Conservation (phyloP, 2,113 vertebrate genomes). For the Melanotaenia duboulayi region DNA sequence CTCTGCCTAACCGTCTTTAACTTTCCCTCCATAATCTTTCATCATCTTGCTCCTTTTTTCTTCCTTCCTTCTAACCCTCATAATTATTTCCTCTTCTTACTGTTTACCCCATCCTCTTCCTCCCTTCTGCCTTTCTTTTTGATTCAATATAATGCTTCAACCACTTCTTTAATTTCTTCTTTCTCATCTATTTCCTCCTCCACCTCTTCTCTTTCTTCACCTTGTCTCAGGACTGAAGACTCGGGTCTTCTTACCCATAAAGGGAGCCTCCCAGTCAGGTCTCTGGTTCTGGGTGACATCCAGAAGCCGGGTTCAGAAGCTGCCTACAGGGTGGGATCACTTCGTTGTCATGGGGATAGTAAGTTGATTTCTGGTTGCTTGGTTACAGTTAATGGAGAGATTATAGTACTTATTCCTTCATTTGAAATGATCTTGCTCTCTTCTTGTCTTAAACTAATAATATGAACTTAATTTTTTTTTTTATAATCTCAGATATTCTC, state of each 20-base stretch:
- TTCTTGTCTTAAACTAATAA: too few relatives aligned
- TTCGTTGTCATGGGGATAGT: constrained; percentile 90
- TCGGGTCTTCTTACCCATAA: constrained; percentile 90
- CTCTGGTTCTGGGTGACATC: constrained; percentile 90
- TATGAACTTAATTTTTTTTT: too few relatives aligned
- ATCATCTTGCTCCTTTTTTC: not conserved
- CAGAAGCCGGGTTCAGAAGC: constrained; percentile 89
- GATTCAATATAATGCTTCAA: too few relatives aligned
- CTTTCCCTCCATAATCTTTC: too few relatives aligned
- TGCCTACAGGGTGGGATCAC: constrained; percentile 89
- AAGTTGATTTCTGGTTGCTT: constrained; percentile 24
- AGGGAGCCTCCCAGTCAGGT: constrained; percentile 89
- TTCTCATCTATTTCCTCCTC: not conserved
- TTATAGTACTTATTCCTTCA: not conserved
- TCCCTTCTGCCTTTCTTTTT: too few relatives aligned
- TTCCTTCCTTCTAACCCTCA: not conserved
- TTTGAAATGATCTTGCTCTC: not conserved
- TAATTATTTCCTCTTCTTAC: too few relatives aligned
- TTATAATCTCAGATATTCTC: too few relatives aligned
- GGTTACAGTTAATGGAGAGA: constrained; percentile 9
- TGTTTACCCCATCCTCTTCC: too few relatives aligned
- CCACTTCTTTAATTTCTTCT: not conserved
- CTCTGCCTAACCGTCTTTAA: not conserved
- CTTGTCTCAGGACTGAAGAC: constrained; percentile 87
- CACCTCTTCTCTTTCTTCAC: not conserved